Evolutionary conservation across 2,797 vertebrate genomes (phyloP), one percentile per base, ranked within the genome.

Genomic region (Rhinella marina): DNA sequence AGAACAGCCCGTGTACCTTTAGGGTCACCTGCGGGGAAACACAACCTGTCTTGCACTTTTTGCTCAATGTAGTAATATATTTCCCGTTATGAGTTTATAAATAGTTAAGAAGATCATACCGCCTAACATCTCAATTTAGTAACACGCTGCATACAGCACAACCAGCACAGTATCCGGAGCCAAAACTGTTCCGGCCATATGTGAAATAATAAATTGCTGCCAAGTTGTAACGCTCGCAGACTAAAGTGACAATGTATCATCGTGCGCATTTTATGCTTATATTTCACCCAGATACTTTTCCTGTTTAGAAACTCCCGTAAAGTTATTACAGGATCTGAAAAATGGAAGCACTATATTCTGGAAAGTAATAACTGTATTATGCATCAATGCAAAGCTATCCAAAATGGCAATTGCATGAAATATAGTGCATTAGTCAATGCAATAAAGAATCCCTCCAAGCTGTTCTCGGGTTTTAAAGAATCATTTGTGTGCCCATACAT

Each of bases 321-420:
- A 89, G 85, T 89, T 89, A 89, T 89, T 89, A 77, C 57, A 82
- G 73, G 79, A 59, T 25, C 85, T 89, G 88, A 89, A 84, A 89
- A 86, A 89, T 86, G 52, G 88, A 77, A 78, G 81, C 81, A 89
- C 72, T 83, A 83, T 84, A 89, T 89, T 86, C 81, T 86, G 77
- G 54, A 64, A 79, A 80, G 88, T 89, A 89, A 86, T 86, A 86
- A 86, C 85, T 89, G 88, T 83, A 89, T 83, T 86, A 86, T 89
- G 84, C 84, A 89, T 89, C 88, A 89, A 79, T 86, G 88, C 81
- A 61, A 86, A 89, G 88, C 88, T 86, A 86, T 89, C 83, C 54
- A 80, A 82, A 72, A 89, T 89, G 84, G 80, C 88, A 89, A 70
- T 86, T 3, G 32, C 54, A 70, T 86, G 88, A 89, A 86, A 86